These are phyloP conservation scores for Chaetogeoica ovagalla DNA, from an alignment of 2,888 invertebrate species.

Conservation along the genomic window DNA sequence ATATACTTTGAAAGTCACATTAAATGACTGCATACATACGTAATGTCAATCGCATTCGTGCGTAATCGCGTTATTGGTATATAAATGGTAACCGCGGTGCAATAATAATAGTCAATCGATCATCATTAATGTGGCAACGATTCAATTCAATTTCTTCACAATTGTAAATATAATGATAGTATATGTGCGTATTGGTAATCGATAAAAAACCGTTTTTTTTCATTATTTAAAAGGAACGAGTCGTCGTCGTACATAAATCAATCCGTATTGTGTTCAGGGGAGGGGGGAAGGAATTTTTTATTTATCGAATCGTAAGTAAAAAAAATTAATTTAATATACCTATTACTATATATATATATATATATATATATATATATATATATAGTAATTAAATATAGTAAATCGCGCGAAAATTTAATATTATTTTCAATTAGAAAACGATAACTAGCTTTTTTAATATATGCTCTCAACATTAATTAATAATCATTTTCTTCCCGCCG, in stretches of 20 bases:
- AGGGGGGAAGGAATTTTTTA: too few species aligned
- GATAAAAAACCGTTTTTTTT: neutral
- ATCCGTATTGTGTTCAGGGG: neutral
- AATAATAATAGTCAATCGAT: neutral
- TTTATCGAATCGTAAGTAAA: too few species aligned
- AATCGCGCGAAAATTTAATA: too few species aligned
- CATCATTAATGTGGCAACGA: neutral
- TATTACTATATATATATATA: too few species aligned
- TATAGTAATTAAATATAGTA: too few species aligned
- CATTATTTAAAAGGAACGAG: neutral
- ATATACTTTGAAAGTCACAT: neutral
- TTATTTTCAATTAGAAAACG: too few species aligned
- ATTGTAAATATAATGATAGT: neutral
- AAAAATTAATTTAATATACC: too few species aligned
- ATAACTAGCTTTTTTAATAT: too few species aligned
- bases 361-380: too few species aligned
- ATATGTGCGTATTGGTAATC: neutral
- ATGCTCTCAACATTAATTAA: too few species aligned
- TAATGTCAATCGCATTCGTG: neutral
- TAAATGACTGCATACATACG: neutral
- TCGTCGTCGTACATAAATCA: neutral
- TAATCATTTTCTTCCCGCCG: too few species aligned
- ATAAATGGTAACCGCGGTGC: neutral
- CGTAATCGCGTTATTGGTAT: neutral
- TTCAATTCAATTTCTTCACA: neutral